Evolutionary conservation across 2,888 invertebrate genomes (phyloP).

Genomic region (Melanchra persicariae): DNA sequence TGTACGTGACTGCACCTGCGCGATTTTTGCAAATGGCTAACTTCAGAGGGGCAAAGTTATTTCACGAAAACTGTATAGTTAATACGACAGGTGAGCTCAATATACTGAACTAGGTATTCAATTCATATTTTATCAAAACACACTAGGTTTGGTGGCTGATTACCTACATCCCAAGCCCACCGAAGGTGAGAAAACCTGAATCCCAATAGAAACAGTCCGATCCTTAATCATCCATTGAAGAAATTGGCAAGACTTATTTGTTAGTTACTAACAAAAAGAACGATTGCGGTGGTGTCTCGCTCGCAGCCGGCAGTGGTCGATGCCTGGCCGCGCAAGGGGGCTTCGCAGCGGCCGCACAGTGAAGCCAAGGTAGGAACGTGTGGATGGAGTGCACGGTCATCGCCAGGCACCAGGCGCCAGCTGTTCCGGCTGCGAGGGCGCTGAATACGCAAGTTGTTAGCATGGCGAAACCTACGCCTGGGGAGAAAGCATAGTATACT

Average conservation of each 20-base stretch:
- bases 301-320: conserved; percentile 77
- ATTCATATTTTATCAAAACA: no score
- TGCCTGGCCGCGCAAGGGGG: conserved; percentile 86
- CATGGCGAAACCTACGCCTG: conserved; percentile 86
- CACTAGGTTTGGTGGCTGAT: no score
- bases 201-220: no score
- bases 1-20: no score
- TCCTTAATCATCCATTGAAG: not conserved
- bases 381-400: conserved; percentile 84
- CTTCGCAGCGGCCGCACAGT: conserved; percentile 82
- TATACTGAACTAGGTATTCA: no score
- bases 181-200: no score
- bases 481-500: not conserved
- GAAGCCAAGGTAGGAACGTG: conserved; percentile 86
- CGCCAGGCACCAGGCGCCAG: conserved; percentile 83
- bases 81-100: no score
- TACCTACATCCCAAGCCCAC: no score
- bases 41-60: no score
- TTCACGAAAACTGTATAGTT: no score
- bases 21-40: no score
- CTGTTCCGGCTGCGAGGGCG: conserved; percentile 78
- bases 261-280: conserved; percentile 83
- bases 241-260: not conserved
- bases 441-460: conserved; percentile 77
- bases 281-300: conserved; percentile 84